Conservation (phyloP, 2,888 invertebrate species). For the Amblyjoppa proteus region DNA sequence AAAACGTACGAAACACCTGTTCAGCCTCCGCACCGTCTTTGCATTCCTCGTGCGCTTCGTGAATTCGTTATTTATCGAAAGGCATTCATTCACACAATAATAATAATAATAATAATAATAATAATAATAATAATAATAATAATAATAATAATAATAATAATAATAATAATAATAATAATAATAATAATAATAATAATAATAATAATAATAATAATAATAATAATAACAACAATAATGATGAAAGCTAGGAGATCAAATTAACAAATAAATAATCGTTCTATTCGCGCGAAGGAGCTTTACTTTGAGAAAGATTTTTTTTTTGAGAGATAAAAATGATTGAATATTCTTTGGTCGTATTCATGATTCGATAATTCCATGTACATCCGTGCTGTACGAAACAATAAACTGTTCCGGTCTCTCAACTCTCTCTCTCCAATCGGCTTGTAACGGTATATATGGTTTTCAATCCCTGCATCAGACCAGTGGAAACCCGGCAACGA, state of each 20-base stretch:
- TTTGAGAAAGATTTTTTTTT: background rate
- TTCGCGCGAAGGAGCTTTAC: background rate
- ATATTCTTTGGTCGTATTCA: background rate
- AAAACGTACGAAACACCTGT: background rate
- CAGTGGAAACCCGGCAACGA: background rate
- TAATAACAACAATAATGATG: background rate
- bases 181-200: background rate
- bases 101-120: background rate
- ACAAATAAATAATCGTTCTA: background rate
- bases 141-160: background rate
- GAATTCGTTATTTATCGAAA: background rate
- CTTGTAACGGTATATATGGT: slow-evolving; percentile 3
- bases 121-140: background rate
- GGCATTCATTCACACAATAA: background rate
- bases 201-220: background rate
- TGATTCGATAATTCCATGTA: slow-evolving; percentile 2
- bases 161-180: background rate
- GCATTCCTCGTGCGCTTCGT: background rate
- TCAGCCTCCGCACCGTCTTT: background rate
- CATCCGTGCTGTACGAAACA: background rate
- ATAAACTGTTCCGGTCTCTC: slow-evolving; percentile 1
- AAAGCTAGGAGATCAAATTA: background rate
- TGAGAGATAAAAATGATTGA: background rate
- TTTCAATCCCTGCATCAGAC: slow-evolving; percentile 31
- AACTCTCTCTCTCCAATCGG: background rate